Conservation (phyloP, 2,113 vertebrate genomes). For the Semicossyphus pulcher region DNA sequence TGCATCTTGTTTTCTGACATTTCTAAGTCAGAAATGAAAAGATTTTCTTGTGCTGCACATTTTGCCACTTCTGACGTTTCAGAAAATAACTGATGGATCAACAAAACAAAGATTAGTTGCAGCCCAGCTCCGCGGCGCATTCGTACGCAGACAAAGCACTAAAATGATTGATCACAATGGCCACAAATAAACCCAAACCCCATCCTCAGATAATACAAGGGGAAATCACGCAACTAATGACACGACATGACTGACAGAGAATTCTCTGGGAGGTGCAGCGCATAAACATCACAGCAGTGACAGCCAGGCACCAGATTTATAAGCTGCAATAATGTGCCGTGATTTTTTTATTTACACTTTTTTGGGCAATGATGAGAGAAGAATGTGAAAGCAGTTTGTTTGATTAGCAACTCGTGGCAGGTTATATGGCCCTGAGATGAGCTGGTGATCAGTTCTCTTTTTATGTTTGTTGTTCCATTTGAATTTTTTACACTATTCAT, state of each 20-base stretch:
- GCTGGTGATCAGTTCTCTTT: neutral
- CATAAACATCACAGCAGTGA: neutral
- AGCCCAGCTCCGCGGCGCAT: no score
- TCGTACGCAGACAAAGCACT: no score
- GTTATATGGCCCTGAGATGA: no score
- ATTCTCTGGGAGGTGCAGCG: neutral
- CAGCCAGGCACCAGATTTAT: neutral
- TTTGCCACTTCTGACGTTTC: no score
- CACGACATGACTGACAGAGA: neutral
- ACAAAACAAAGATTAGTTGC: no score
- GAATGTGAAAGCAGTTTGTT: neutral
- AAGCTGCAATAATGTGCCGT: neutral
- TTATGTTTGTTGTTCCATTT: neutral
- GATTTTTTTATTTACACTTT: neutral
- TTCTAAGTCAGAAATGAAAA: no score
- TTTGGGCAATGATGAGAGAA: neutral
- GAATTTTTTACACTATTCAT: constrained; percentile 2
- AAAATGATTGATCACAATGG: no score
- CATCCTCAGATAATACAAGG: neutral
- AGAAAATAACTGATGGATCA: no score
- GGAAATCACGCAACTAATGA: neutral
- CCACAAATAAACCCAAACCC: no score
- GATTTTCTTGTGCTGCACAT: no score
- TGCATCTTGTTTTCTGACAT: no score
- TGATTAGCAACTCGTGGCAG: no score